A percentile compares a stretch with the other conserved stretches of the same genome.
These are phyloP conservation scores for Parotocinclus haroldoi DNA, from an alignment of 2,797 vertebrate species.

Conservation along the genomic window DNA sequence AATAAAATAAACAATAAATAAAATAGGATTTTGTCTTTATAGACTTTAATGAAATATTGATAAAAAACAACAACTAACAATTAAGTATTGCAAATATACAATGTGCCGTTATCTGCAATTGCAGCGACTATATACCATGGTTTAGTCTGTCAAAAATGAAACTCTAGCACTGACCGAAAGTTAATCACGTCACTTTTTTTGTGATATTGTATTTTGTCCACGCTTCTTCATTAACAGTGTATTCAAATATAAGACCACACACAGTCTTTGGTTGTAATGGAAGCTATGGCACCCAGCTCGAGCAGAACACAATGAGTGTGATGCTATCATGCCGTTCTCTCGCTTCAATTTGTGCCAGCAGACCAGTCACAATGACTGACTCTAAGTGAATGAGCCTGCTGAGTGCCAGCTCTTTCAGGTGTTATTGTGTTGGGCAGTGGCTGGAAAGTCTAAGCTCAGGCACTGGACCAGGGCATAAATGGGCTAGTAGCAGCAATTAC, in stretches of 20 bases:
- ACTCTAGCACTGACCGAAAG: no score
- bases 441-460: not conserved
- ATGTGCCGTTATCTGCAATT: no score
- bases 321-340: constrained; percentile 44
- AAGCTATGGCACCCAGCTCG: constrained; percentile 28
- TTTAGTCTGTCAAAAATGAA: no score
- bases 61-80: no score
- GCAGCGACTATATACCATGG: no score
- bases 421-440: constrained; percentile 18
- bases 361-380: constrained; percentile 33
- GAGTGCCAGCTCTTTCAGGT: constrained; percentile 42
- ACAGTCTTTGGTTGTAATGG: constrained; percentile 1
- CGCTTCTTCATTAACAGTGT: constrained; percentile 8
- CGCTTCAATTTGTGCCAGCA: constrained; percentile 37
- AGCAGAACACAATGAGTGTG: constrained; percentile 30
- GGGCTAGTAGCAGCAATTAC: not conserved
- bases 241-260: constrained; percentile 17
- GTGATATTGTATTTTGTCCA: not conserved
- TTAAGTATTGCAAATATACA: no score
- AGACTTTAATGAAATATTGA: no score
- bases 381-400: constrained; percentile 50
- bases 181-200: no score
- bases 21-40: no score
- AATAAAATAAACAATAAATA: no score
- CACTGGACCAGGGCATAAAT: not conserved